These are phyloP conservation scores for Luehdorfia chinensis DNA, from an alignment of 1,140 invertebrate genomes.

Conservation along the genomic window DNA sequence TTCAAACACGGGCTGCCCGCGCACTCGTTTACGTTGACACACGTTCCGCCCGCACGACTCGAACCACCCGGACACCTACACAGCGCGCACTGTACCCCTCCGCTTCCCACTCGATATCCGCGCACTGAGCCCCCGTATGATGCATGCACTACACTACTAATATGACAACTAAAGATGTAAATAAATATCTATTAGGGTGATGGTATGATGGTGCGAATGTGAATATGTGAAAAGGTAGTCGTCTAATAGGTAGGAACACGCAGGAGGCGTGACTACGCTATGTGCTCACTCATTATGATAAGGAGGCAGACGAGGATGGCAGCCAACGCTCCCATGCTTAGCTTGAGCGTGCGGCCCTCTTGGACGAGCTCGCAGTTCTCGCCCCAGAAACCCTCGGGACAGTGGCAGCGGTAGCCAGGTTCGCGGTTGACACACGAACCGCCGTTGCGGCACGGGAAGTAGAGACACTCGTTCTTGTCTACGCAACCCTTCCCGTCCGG, in stretches of 20 bases:
- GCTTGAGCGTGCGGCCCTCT: slow-evolving; percentile 93
- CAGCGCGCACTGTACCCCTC: slow-evolving; percentile 48
- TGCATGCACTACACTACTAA: slow-evolving; percentile 64
- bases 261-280: slow-evolving; percentile 41
- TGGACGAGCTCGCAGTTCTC: slow-evolving; percentile 95
- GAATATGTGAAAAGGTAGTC: slow-evolving; percentile 46
- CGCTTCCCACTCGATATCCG: slow-evolving; percentile 21
- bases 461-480: slow-evolving; percentile 96
- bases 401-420: slow-evolving; percentile 89
- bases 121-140: slow-evolving; percentile 58
- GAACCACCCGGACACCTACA: slow-evolving; percentile 86
- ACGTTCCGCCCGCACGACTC: slow-evolving; percentile 79
- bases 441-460: slow-evolving; percentile 94
- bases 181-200: slow-evolving; percentile 36
- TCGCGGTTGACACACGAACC: slow-evolving; percentile 93
- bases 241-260: slow-evolving; percentile 39
- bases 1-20: slow-evolving; percentile 82
- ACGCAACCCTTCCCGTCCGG: slow-evolving; percentile 93
- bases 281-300: slow-evolving; percentile 95
- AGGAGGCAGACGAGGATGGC: slow-evolving; percentile 95
- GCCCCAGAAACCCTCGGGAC: slow-evolving; percentile 94
- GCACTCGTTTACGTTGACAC: slow-evolving; percentile 88
- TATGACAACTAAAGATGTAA: slow-evolving; percentile 46
- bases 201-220: slow-evolving; percentile 42
- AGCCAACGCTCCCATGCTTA: slow-evolving; percentile 95